Conservation (phyloP, 2,113 vertebrate genomes). For the Zapornia atra region DNA sequence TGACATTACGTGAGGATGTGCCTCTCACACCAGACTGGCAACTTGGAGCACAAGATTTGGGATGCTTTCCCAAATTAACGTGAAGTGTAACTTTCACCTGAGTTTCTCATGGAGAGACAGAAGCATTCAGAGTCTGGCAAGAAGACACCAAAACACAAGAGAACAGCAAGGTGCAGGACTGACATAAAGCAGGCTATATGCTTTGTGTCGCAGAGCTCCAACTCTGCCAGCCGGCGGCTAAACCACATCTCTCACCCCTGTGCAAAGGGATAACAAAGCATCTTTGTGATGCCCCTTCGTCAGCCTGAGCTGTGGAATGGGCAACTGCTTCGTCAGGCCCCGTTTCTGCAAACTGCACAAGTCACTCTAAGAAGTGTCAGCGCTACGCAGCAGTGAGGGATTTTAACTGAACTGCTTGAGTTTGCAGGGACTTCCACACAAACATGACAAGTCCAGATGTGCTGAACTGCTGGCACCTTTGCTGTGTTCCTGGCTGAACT, state of each 20-base stretch:
- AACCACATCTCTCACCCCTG: background rate
- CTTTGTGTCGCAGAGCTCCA: background rate
- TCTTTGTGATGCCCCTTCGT: background rate
- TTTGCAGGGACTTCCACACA: background rate
- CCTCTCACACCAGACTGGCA: rapidly evolving
- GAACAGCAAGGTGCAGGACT: background rate
- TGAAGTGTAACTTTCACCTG: background rate
- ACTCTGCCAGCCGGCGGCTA: background rate
- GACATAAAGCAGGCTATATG: rapidly evolving
- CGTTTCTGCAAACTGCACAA: background rate
- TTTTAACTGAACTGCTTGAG: background rate
- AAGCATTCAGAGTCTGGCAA: background rate
- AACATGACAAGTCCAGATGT: background rate
- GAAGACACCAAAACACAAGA: background rate
- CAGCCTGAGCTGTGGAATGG: background rate
- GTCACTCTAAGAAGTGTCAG: background rate
- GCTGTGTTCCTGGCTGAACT: background rate
- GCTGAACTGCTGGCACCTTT: background rate
- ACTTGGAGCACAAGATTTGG: too few relatives aligned
- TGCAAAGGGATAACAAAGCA: background rate
- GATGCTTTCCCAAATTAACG: background rate
- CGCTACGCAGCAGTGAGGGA: rapidly evolving
- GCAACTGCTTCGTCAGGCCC: background rate
- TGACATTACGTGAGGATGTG: rapidly evolving
- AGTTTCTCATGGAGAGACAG: background rate